Evolutionary conservation across 1,140 invertebrate species (phyloP).

Genomic region (Hypothenemus hampei): DNA sequence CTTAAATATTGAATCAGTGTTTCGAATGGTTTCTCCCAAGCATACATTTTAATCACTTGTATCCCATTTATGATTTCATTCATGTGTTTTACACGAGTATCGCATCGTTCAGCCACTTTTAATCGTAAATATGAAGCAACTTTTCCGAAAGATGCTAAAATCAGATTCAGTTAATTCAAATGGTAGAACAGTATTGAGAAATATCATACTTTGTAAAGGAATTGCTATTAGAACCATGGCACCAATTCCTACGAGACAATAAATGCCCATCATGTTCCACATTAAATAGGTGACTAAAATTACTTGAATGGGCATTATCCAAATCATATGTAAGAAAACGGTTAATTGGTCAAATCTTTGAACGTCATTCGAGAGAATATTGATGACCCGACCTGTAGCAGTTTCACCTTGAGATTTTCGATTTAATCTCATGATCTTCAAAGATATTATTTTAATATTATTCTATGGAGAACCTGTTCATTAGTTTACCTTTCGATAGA

Average conservation of each 20-base stretch:
- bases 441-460: not conserved
- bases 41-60: slow-evolving; percentile 78
- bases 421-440: slow-evolving; percentile 56
- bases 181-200: not conserved
- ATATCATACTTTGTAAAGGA: slow-evolving; percentile 59
- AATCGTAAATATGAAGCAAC: slow-evolving; percentile 51
- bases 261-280: slow-evolving; percentile 61
- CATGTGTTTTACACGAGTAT: slow-evolving; percentile 72
- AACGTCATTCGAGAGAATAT: slow-evolving; percentile 78
- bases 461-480: not conserved
- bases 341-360: slow-evolving; percentile 59
- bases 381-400: slow-evolving; percentile 76
- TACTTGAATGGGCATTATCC: slow-evolving; percentile 66
- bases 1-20: slow-evolving; percentile 52
- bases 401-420: slow-evolving; percentile 63
- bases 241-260: slow-evolving; percentile 65
- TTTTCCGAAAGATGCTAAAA: slow-evolving; percentile 50
- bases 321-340: slow-evolving; percentile 58
- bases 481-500: slow-evolving; percentile 57
- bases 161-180: slow-evolving; percentile 34
- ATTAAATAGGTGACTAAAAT: slow-evolving; percentile 57
- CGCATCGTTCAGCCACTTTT: slow-evolving; percentile 58
- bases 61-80: slow-evolving; percentile 70
- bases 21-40: slow-evolving; percentile 68
- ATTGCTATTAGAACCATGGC: slow-evolving; percentile 55